These are phyloP conservation scores for Neomicropteryx cornuta DNA, from an alignment of 1,140 invertebrate species.

Conservation along the genomic window DNA sequence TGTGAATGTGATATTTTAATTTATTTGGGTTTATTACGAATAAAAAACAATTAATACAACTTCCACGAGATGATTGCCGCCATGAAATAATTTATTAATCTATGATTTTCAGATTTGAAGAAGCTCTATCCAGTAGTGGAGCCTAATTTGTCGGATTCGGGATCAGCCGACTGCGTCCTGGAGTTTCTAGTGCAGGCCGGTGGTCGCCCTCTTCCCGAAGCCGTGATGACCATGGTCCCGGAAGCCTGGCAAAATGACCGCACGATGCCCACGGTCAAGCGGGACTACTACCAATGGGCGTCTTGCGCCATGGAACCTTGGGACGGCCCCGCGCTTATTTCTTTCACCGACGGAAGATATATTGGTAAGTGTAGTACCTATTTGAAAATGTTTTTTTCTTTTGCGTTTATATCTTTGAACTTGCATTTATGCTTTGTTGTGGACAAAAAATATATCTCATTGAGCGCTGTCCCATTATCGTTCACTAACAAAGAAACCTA, in stretches of 20 bases:
- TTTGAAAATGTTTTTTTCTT: not conserved
- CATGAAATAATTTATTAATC: no score
- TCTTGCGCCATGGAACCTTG: constrained; percentile 97
- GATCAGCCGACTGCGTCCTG: constrained; percentile 92
- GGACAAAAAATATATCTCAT: no score
- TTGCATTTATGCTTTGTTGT: no score
- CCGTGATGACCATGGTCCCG: constrained; percentile 98
- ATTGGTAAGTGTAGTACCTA: constrained; percentile 53
- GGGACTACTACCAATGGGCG: constrained; percentile 95
- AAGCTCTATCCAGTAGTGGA: constrained; percentile 96
- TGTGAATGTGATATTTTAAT: no score
- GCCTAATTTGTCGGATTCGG: constrained; percentile 94
- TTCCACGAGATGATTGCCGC: no score
- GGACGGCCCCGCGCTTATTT: constrained; percentile 94
- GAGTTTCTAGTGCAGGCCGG: constrained; percentile 95
- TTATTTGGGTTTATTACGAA: no score
- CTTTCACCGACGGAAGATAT: constrained; percentile 97
- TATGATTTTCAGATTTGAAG: constrained; percentile 61
- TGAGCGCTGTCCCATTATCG: no score
- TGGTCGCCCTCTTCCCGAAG: constrained; percentile 81
- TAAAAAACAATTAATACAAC: no score
- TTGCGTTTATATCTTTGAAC: not conserved
- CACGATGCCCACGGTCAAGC: constrained; percentile 86
- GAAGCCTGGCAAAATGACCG: constrained; percentile 98
- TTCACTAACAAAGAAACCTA: no score